phyloP scores from a whole-genome alignment of 2,888 invertebrate genomes.

The Cephalotes varians region DNA sequence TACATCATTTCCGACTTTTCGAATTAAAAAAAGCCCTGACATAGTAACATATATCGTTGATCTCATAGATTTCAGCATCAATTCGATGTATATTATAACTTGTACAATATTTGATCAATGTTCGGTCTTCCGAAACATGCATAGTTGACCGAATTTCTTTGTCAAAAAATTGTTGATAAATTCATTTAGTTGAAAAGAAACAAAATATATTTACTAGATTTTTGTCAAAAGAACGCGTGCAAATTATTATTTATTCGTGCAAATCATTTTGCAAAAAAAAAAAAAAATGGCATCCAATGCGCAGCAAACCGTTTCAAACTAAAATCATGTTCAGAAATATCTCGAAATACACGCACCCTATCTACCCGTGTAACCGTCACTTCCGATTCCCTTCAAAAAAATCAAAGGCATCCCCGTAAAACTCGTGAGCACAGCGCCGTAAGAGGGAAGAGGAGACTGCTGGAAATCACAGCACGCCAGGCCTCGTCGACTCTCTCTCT shows the following conservation, averaged over 20 bases:
- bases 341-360: slow-evolving; percentile 23
- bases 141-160: not conserved
- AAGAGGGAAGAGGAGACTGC: slow-evolving; percentile 43
- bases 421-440: slow-evolving; percentile 52
- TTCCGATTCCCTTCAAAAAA: slow-evolving; percentile 73
- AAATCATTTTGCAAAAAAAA: not conserved
- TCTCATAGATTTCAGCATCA: not conserved
- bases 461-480: slow-evolving; percentile 70
- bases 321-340: slow-evolving; percentile 47
- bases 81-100: not conserved
- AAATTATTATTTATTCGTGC: not conserved
- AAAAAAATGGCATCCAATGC: not conserved
- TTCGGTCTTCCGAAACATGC: not conserved
- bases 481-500: slow-evolving; percentile 48
- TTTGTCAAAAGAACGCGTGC: not conserved
- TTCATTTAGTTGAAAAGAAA: not conserved
- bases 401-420: slow-evolving; percentile 70
- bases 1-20: slow-evolving; percentile 66
- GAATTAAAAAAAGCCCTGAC: slow-evolving; percentile 67
- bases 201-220: not conserved
- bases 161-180: not conserved
- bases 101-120: not conserved
- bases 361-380: slow-evolving; percentile 64
- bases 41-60: not conserved
- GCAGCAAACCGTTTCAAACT: slow-evolving; percentile 37